phyloP scores from a whole-genome alignment of 2,797 vertebrate genomes.

The Notolepis coatsorum region DNA sequence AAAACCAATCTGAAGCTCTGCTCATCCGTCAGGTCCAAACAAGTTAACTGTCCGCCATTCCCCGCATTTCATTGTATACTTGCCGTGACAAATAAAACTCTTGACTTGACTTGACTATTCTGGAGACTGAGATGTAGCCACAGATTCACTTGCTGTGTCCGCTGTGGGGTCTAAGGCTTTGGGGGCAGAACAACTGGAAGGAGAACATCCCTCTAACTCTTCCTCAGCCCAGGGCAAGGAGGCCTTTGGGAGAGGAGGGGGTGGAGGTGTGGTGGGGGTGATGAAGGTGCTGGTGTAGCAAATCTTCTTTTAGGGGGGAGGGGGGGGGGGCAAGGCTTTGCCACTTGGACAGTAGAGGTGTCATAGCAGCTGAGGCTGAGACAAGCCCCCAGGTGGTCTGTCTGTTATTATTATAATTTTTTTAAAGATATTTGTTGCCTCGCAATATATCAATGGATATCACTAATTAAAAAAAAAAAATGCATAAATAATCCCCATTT shows the following conservation, averaged over 20 bases:
- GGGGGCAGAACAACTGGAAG: constrained; percentile 44
- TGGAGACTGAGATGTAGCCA: constrained; percentile 19
- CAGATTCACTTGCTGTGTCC: constrained; percentile 55
- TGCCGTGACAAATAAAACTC: background rate
- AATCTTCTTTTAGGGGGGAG: too few species aligned
- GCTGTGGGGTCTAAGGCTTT: constrained; percentile 70
- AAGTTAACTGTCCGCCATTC: constrained; percentile 46
- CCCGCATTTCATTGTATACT: too few species aligned
- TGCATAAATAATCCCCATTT: constrained; percentile 12
- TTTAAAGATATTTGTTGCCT: too few species aligned
- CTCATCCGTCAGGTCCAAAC: constrained; percentile 36
- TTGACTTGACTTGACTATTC: too few species aligned
- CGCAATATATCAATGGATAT: constrained; percentile 16
- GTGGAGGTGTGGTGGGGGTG: constrained; percentile 25
- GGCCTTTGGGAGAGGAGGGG: background rate
- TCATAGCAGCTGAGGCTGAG: constrained; percentile 17
- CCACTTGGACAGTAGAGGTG: constrained; percentile 27
- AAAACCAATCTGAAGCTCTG: constrained; percentile 11
- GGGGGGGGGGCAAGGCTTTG: constrained; percentile 28
- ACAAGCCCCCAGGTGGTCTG: constrained; percentile 21
- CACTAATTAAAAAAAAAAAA: constrained; percentile 13
- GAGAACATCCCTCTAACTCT: constrained; percentile 34
- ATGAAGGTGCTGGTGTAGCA: too few species aligned
- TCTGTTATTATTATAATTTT: constrained; percentile 12
- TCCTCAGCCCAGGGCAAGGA: constrained; percentile 6